Conservation (phyloP, 2,797 vertebrate species). For the Siniperca undulata region DNA sequence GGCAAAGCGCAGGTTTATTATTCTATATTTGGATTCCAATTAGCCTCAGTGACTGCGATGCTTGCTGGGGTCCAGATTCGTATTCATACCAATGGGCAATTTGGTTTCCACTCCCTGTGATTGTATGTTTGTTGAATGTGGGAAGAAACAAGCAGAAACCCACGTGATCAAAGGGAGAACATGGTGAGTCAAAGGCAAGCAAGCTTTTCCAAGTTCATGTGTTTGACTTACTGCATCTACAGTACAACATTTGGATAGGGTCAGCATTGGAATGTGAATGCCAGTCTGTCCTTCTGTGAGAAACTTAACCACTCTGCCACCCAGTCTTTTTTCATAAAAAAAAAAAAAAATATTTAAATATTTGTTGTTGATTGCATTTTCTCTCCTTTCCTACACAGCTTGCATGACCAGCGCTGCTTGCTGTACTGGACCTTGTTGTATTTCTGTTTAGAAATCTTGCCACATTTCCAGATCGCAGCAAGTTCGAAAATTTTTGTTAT, state of each 20-base stretch:
- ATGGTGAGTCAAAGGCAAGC: conserved; percentile 46
- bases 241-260: not conserved
- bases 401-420: not conserved
- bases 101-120: conserved; percentile 44
- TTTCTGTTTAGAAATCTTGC: not conserved
- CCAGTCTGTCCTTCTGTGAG: not conserved
- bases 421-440: not conserved
- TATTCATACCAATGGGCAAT: conserved; percentile 50
- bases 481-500: conserved; percentile 17
- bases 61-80: conserved; percentile 51
- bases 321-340: too few relatives aligned
- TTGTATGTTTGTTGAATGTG: conserved; percentile 58
- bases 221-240: conserved; percentile 39
- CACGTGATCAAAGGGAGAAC: conserved; percentile 51
- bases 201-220: conserved; percentile 50
- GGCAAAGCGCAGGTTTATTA: conserved; percentile 73
- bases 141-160: conserved; percentile 48
- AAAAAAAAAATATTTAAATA: not conserved
- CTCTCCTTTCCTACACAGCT: not conserved
- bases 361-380: conserved; percentile 12
- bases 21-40: conserved; percentile 82
- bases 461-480: not conserved
- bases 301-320: not conserved
- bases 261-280: not conserved
- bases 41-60: conserved; percentile 68